Evolutionary conservation across 2,797 vertebrate genomes (phyloP).

Genomic region (Sebastiscus albofasciatus): DNA sequence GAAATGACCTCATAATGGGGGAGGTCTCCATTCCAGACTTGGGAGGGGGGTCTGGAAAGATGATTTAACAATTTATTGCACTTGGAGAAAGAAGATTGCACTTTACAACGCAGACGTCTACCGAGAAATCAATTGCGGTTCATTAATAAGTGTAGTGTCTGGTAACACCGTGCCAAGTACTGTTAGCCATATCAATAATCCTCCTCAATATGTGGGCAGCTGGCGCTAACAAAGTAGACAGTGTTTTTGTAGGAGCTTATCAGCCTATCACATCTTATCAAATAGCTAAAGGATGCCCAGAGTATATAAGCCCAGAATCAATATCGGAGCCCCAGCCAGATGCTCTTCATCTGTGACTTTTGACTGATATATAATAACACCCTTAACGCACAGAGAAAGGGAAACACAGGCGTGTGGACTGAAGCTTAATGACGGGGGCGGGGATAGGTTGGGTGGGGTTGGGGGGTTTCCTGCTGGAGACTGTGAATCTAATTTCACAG

Average conservation of each 20-base stretch:
- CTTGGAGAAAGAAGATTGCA: constrained; percentile 74
- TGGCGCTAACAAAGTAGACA: constrained; percentile 78
- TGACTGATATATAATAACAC: constrained; percentile 82
- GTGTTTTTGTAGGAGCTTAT: constrained; percentile 83
- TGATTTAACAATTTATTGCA: constrained; percentile 79
- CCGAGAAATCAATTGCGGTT: constrained; percentile 81
- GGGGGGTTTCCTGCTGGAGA: constrained; percentile 69
- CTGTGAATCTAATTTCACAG: constrained; percentile 88
- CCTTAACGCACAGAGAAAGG: constrained; percentile 66
- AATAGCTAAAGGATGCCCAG: constrained; percentile 79
- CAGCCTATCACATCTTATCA: constrained; percentile 84
- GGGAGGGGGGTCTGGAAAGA: constrained; percentile 62
- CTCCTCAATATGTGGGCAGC: constrained; percentile 79
- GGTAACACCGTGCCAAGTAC: constrained; percentile 79
- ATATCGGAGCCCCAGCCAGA: constrained; percentile 76
- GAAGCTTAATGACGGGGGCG: constrained; percentile 73
- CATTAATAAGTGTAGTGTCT: constrained; percentile 83
- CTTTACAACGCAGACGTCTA: constrained; percentile 67
- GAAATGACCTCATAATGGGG: constrained; percentile 66
- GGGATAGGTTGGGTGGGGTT: background rate
- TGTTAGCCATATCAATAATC: constrained; percentile 85
- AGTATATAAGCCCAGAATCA: constrained; percentile 81
- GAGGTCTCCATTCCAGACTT: constrained; percentile 58
- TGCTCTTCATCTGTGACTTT: constrained; percentile 79
- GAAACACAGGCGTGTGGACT: constrained; percentile 74